Conservation (phyloP, 2,888 invertebrate genomes). For the Scaptomyza polygonia region DNA sequence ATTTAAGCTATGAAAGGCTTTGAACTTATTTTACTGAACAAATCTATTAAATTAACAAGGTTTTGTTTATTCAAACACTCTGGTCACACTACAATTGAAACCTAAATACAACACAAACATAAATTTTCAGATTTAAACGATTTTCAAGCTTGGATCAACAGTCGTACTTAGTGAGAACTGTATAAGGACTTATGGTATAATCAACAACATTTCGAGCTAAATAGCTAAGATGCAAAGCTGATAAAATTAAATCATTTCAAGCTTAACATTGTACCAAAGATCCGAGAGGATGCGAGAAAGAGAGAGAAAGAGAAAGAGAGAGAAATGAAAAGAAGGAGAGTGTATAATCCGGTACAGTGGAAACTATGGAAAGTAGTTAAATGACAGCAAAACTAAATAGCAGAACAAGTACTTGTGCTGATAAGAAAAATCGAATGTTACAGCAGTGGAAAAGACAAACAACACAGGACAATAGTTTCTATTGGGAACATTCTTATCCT, state of each 20-base stretch:
- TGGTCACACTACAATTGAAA: not conserved
- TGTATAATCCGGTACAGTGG: conserved; percentile 22
- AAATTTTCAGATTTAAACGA: not conserved
- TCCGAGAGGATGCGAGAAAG: not conserved
- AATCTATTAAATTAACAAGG: too few species aligned
- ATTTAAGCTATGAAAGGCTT: not conserved
- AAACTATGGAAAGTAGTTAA: conserved; percentile 53
- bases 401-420: conserved; percentile 28
- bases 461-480: conserved; percentile 50
- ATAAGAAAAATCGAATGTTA: conserved; percentile 38
- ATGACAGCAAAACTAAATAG: conserved; percentile 49
- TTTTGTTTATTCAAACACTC: not conserved
- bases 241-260: conserved; percentile 4
- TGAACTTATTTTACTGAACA: too few species aligned
- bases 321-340: not conserved
- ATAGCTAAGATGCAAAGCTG: not conserved
- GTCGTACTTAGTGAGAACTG: not conserved
- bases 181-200: not conserved
- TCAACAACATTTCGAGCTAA: not conserved
- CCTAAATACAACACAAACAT: not conserved
- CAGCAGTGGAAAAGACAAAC: not conserved
- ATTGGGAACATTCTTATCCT: conserved; percentile 27
- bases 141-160: not conserved
- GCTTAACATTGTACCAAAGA: conserved; percentile 3
- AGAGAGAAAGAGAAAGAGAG: not conserved